phyloP scores from a whole-genome alignment of 2,113 vertebrate genomes.

The Campylomormyrus tamandua region DNA sequence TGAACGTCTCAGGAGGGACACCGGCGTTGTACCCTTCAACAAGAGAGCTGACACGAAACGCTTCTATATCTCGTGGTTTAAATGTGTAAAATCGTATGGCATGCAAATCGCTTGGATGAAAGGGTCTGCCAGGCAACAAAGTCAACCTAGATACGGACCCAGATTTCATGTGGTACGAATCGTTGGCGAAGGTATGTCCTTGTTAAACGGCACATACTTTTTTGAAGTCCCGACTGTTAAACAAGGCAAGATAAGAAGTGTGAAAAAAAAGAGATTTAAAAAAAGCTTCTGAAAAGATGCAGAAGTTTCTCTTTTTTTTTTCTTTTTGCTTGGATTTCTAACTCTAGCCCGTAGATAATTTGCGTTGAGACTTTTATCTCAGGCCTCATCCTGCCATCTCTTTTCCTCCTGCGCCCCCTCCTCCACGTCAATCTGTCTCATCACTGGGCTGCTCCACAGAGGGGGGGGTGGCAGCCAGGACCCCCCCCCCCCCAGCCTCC shows the following conservation, averaged over 20 bases:
- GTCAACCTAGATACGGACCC: constrained; percentile 10
- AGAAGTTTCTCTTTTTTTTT: not conserved
- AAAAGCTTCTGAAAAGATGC: constrained; percentile 3
- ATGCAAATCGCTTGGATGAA: not conserved
- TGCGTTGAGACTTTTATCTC: constrained; percentile 3
- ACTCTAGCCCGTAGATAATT: constrained; percentile 4
- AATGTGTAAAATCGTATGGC: constrained; percentile 4
- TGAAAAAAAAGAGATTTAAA: not conserved
- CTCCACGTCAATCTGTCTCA: not conserved
- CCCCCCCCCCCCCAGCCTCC: no score
- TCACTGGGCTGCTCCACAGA: not conserved
- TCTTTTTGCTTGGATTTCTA: not conserved
- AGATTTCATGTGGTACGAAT: not conserved
- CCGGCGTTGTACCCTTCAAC: not conserved
- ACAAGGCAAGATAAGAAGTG: constrained; percentile 5
- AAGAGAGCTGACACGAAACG: not conserved
- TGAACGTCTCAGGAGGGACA: not conserved
- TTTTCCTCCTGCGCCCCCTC: not conserved
- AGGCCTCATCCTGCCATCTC: not conserved
- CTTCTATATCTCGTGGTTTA: not conserved
- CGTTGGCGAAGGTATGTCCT: constrained; percentile 3
- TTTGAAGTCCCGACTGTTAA: constrained; percentile 14
- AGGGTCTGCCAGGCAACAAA: not conserved
- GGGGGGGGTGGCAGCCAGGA: not conserved
- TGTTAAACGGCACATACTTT: constrained; percentile 6